A percentile compares a stretch with the other conserved stretches of the same genome.
These are phyloP conservation scores for Liasis olivaceus DNA, from an alignment of 2,797 vertebrate species.

Conservation along the genomic window DNA sequence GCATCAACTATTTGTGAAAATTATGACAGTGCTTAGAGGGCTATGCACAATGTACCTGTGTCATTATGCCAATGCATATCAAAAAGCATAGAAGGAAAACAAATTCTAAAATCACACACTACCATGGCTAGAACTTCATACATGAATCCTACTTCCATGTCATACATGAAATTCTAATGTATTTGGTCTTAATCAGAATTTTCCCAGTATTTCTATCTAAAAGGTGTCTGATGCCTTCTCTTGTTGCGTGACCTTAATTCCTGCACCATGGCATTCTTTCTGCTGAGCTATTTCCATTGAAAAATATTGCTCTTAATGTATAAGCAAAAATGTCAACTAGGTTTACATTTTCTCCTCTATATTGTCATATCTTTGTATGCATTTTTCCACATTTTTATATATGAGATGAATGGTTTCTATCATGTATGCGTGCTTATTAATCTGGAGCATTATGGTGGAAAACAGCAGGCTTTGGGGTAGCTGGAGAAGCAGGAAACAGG, in stretches of 20 bases:
- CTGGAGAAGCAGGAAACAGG: not conserved
- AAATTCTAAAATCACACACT: not conserved
- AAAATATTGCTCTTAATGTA: not conserved
- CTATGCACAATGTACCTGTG: not conserved
- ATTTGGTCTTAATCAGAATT: not conserved
- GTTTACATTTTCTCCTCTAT: not conserved
- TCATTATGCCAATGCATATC: not conserved
- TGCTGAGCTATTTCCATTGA: not conserved
- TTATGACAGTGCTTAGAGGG: not conserved
- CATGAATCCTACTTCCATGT: not conserved
- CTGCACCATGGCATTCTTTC: not conserved
- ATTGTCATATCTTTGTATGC: not conserved
- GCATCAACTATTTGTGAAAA: not conserved
- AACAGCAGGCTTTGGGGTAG: not conserved
- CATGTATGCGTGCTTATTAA: not conserved
- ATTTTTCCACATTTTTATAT: not conserved
- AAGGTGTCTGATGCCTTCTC: not conserved
- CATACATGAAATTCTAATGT: not conserved
- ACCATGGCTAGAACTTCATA: not conserved
- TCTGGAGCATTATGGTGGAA: not conserved
- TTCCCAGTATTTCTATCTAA: not conserved
- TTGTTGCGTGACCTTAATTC: not conserved
- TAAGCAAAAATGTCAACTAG: not conserved
- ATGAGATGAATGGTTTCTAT: not conserved
- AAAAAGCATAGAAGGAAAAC: not conserved